Evolutionary conservation across 1,140 invertebrate species (phyloP), one percentile per base, ranked within the genome.

Genomic region (Megathymus violae): DNA sequence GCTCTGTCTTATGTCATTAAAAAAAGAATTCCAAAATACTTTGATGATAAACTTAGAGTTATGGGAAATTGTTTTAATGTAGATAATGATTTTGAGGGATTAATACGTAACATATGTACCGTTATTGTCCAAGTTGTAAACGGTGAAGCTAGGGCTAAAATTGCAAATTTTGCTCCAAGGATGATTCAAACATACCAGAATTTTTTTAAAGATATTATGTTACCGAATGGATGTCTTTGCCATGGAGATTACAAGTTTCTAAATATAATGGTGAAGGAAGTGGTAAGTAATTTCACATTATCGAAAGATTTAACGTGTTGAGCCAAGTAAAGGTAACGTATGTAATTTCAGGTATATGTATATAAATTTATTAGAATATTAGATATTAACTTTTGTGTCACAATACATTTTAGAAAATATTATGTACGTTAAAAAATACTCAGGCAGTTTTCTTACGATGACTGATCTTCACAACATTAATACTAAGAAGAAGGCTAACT

Each of bases 191-290:
- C 63, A 10, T 70, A 61, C 19, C n/a, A n/a, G n/a, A n/a, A n/a
- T n/a, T n/a, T n/a, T n/a, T n/a, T 46, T 4, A 10, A 4, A 36
- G 52, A 58, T 15, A 15, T 7, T 1, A 5, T 43, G 0, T 38
- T 46, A 1, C 7, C 13, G 1, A 19, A 54, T 4, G 25, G 38
- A 7, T 71, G 69, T 41, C 4, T 77, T 15, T 75, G 69, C 47
- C 78, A 81, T 48, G 71, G 74, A 5, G 78, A 81, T 52, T 81
- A 70, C 34, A 74, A 74, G 52, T 41, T 68, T 1, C 64, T 61
- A 17, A 81, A 81, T 60, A 68, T 81, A 25, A 54, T 81, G 58
- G 51, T 64, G 14, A 76, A 75, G 48, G 40, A 69, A 40, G n/a
- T 34, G 6, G 76, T 78, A 64, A 76, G 76, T 70, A 27, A 9